Base-by-base conservation (phyloP, 2,113 vertebrate genomes). In the Dipodomys merriami region DNA sequence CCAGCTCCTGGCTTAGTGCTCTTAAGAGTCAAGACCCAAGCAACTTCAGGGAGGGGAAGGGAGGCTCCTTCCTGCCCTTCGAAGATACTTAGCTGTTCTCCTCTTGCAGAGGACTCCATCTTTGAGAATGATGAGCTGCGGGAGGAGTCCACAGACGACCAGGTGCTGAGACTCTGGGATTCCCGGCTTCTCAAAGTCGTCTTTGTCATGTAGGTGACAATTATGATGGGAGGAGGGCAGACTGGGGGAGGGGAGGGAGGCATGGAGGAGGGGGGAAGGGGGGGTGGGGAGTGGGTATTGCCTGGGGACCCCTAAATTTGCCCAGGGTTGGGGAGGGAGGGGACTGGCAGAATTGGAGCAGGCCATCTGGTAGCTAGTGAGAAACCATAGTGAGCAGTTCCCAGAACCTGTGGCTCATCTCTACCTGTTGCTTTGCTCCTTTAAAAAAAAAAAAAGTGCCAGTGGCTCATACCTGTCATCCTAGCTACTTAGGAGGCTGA, bases 111-210 rank as follows among this genome's bases (percentile, higher is more conserved):
- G 96, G 97, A 97, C 94, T 93, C 96, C 39, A 97, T 98, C 95
- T 98, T 98, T 96, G 98, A 98, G 0, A 98, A 99, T 90, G 98
- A 98, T 86, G 97, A 97, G 92, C 97, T 98, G 94, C 98, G 98
- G 96, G 98, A 97, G 89, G 98, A 98, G 96, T 98, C 98, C 74
- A 91, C 30, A 74, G 96, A 86, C 0, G 97, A 98, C 68, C 97
- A 97, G 0, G 98, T 99, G 95, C 97, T 99, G 95, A 98, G 98
- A 94, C 98, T 98, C 83, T 98, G 99, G 2, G 99, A 99, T 96
- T 99, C 99, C 95, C 98, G 98, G 96, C 98, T 99, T 94, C 98
- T 99, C 93, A 99, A 99, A 98, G 97, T 99, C 98, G 99, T 99
- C 98, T 99, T 99, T 0, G 97, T 99, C 96, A 98, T 99, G 99